Base-by-base conservation (phyloP, 2,113 vertebrate genomes). In the Fulmarus glacialis region DNA sequence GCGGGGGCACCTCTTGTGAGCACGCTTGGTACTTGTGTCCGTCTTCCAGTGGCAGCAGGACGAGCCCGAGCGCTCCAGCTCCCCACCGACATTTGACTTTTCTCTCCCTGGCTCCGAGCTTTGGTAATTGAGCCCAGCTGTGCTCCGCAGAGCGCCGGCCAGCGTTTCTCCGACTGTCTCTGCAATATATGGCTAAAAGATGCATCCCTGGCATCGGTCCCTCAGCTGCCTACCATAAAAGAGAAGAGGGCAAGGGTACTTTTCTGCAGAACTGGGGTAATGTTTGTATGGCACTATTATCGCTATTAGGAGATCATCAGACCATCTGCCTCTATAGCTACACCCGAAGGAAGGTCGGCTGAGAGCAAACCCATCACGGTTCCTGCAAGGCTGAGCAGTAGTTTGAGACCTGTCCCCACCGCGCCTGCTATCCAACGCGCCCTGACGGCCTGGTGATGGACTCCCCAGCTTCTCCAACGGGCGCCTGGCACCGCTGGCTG, bases 271-370 rank as follows among this genome's bases (percentile, higher is more conserved):
- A 23, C 22, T 1, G 3, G 47, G 40, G 7, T 59, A 8, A 53
- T 0, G 6, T 29, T 55, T 38, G 34, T 15, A 6, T 0, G 3
- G 13, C 29, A 3, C 74, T 17, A 1, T 21, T 38, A 21, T 7
- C 2, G 2, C 20, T 36, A 40, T 29, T 5, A 24, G 52, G 42
- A 32, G 24, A 26, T 4, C 30, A 23, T 16, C 30, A 14, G 42
- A 24, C 7, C 43, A 15, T 2, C 47, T 43, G 40, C 38, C 60
- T n/a, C 67, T 7, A 34, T 0, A 47, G 62, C 42, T 11, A 23
- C 12, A 26, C 27, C 19, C 1, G 0, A 58, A 36, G 12, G 26
- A 34, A 50, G 20, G 24, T 15, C 3, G 0, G 3, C 48, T 63
- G 3, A 20, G 19, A 34, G 26, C n/a, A 42, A 78, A 78, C 32